phyloP scores from a whole-genome alignment of 2,888 invertebrate genomes.

The Agriopis aurantiaria region DNA sequence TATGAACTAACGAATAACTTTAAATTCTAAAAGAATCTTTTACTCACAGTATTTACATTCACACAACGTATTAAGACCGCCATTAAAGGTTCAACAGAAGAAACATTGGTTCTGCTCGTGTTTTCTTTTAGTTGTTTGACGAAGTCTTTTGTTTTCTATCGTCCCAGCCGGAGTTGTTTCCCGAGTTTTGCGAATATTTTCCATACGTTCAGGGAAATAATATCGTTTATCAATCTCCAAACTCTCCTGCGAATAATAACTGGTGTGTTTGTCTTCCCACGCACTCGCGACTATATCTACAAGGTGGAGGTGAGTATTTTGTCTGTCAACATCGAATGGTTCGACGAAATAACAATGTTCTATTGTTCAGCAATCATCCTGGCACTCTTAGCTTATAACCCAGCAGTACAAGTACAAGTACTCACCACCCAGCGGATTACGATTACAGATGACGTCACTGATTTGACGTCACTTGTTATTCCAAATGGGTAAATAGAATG shows the following conservation, averaged over 20 bases:
- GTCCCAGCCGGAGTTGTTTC: background rate
- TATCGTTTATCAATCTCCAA: slow-evolving; percentile 21
- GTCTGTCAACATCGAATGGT: slow-evolving; percentile 2
- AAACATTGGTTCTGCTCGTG: background rate
- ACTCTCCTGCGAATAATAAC: slow-evolving; percentile 9
- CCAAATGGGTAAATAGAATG: too few species aligned
- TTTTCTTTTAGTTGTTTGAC: background rate
- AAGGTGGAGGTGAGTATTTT: background rate
- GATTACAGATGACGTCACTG: background rate
- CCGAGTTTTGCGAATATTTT: background rate
- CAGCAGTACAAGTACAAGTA: background rate
- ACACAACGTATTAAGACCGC: too few species aligned
- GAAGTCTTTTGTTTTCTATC: background rate
- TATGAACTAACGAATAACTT: too few species aligned
- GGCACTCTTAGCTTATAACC: background rate
- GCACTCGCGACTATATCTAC: slow-evolving; percentile 4
- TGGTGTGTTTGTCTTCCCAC: slow-evolving; percentile 2
- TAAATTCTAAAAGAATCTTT: too few species aligned
- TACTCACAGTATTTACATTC: too few species aligned
- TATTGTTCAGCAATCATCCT: background rate
- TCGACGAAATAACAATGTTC: slow-evolving; percentile 1
- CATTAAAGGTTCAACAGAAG: too few species aligned
- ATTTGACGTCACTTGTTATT: background rate
- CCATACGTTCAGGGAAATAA: slow-evolving; percentile 10
- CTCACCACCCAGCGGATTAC: too few species aligned